Evolutionary conservation across 2,797 vertebrate species (phyloP).

Genomic region (Tachyglossus aculeatus): DNA sequence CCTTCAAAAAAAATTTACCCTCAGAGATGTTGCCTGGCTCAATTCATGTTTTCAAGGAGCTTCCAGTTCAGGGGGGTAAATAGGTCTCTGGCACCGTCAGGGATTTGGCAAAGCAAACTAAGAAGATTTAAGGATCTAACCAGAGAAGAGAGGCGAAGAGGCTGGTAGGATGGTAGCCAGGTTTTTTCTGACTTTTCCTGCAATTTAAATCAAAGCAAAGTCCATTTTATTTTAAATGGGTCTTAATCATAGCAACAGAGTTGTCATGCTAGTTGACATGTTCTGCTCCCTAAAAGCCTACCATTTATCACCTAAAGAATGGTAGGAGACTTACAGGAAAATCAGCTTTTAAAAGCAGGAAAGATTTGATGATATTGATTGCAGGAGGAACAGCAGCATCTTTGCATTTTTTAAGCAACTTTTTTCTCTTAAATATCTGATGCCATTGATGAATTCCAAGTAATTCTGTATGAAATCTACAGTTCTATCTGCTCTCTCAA

Average conservation of each 20-base stretch:
- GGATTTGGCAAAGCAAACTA: too few species aligned
- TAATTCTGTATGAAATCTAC: conserved; percentile 63
- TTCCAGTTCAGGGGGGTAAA: too few species aligned
- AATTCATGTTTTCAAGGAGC: too few species aligned
- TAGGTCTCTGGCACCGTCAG: too few species aligned
- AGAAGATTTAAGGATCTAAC: too few species aligned
- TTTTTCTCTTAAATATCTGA: conserved; percentile 64
- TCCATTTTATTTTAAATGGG: conserved; percentile 41
- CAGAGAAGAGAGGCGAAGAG: too few species aligned
- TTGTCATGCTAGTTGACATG: conserved; percentile 42
- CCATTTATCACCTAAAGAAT: conserved; percentile 69
- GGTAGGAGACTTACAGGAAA: conserved; percentile 73
- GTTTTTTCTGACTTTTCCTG: not conserved
- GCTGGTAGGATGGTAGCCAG: not conserved
- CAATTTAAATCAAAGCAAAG: conserved; percentile 13
- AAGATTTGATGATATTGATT: conserved; percentile 68
- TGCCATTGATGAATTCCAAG: conserved; percentile 62
- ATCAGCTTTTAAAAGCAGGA: conserved; percentile 74
- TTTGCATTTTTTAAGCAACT: conserved; percentile 69
- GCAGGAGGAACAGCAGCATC: conserved; percentile 59
- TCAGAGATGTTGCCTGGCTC: too few species aligned
- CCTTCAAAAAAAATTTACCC: too few species aligned
- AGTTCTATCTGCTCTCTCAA: conserved; percentile 35
- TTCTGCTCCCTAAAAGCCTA: conserved; percentile 57
- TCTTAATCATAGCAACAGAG: conserved; percentile 48